Conservation (phyloP, 1,140 invertebrate species). For the Aphidius gifuensis region DNA sequence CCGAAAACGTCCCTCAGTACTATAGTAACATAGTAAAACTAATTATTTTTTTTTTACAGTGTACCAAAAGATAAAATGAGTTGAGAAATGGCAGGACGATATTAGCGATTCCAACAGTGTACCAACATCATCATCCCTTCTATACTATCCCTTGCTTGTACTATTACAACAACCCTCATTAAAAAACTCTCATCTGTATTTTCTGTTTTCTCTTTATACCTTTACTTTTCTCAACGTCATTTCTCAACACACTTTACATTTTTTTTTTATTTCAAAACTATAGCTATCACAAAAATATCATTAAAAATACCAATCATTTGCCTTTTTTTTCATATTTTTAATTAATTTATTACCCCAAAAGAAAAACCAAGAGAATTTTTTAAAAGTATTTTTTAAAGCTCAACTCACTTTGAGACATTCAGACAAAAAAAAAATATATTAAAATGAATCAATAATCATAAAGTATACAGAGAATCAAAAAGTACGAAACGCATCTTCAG, state of each 20-base stretch:
- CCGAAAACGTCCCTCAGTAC: no score
- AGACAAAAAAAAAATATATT: no score
- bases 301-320: neutral
- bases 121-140: slow-evolving; percentile 3
- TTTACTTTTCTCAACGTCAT: slow-evolving; percentile 7
- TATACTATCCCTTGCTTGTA: neutral
- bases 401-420: no score
- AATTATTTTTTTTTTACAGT: no score
- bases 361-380: no score
- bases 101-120: slow-evolving; percentile 15
- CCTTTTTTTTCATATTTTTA: no score
- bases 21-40: no score
- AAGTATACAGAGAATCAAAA: no score
- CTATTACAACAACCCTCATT: neutral
- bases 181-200: slow-evolving; percentile 5
- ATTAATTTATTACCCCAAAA: no score
- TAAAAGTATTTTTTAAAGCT: no score
- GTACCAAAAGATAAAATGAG: neutral
- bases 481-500: no score
- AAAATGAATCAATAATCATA: no score
- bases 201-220: neutral
- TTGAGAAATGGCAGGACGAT: slow-evolving; percentile 9
- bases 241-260: slow-evolving; percentile 5
- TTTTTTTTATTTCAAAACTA: neutral
- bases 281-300: neutral